Base-by-base conservation (phyloP, 2,113 vertebrate species). In the Microcebus murinus region DNA sequence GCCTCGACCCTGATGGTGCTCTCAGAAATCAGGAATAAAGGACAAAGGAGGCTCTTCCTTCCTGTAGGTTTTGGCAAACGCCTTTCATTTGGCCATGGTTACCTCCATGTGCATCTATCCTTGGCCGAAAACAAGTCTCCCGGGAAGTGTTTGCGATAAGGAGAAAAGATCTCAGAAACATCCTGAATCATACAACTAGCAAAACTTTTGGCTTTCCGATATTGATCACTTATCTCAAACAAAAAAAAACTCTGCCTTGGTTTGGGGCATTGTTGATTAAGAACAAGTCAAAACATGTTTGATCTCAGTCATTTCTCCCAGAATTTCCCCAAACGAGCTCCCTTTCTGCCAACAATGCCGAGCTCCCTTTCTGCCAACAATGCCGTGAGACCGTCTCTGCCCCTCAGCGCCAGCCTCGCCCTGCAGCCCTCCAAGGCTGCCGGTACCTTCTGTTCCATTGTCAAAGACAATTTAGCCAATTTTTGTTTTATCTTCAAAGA, bases 351-450 rank as follows among this genome's bases (percentile, higher is more conserved):
- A 1, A 0, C 27, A 12, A 2, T 8, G 27, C n/a, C 11, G 3
- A 3, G 34, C 11, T 52, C 23, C 2, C 27, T 11, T 61, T 76
- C 29, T 55, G 59, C 81, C 3, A 1, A 0, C 27, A 12, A 2
- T n/a, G n/a, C n/a, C 17, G 39, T 0, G 18, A 3, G 36, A 3
- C 50, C 9, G 25, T 39, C 18, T 42, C 39, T 39, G 39, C 21
- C 1, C 0, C 7, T 0, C 31, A 3, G 8, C 0, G 3, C 79
- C 3, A 0, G 31, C 27, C 57, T 2, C 25, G 12, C 74, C 27
- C 61, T 7, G 70, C 39, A n/a, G n/a, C n/a, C n/a, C n/a, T 48
- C 48, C 27, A 0, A 15, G 42, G 48, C 77, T 57, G 57, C 92
- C 10, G 18, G 70, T 12, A 57, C 36, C 57, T 23, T 68, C 81